Base-by-base conservation (phyloP, 1,140 invertebrate species). In the Scaptodrosophila lebanonensis region DNA sequence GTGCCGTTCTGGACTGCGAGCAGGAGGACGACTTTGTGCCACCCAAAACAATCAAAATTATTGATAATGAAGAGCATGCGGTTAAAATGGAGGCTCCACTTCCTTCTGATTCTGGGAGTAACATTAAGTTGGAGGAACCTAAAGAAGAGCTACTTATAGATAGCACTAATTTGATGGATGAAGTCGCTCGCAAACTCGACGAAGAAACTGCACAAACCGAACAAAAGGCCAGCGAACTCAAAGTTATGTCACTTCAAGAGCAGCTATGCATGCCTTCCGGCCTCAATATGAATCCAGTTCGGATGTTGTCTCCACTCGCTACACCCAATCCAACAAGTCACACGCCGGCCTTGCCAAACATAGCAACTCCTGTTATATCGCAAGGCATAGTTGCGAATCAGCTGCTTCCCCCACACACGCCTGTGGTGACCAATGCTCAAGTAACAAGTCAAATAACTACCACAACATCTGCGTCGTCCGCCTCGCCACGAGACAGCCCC, bases 241-340 rank as follows among this genome's bases (percentile, higher is more conserved):
- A 87, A 51, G 84, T 87, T 4, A 66, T 85, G 63, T 84, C 83
- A 5, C 49, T 87, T 18, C 86, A 87, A 35, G 85, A 87, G 45
- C 86, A 87, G 56, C 59, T 87, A 0, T 85, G 75, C 27, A 73
- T 87, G 62, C 86, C 86, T n/a, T 87, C 85, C 0, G 86, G 86
- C 4, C 32, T 87, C 0, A 87, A 87, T 54, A 87, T 87, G 86
- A 87, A 86, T 60, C 86, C 86, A 12, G 84, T 86, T 16, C 77
- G 86, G 11, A 77, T 87, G 66, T 51, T 85, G 0, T 85, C 86
- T 3, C 79, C 85, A 0, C 49, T 85, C 17, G 79, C 75, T 9
- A 83, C 85, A 1, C 77, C 84, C 4, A 86, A 84, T 57, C 76
- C 76, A 8, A 83, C 76, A 12, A 76, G 51, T 29, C 58, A 52